Base-by-base conservation (phyloP, 2,797 vertebrate genomes). In the Gila robusta region DNA sequence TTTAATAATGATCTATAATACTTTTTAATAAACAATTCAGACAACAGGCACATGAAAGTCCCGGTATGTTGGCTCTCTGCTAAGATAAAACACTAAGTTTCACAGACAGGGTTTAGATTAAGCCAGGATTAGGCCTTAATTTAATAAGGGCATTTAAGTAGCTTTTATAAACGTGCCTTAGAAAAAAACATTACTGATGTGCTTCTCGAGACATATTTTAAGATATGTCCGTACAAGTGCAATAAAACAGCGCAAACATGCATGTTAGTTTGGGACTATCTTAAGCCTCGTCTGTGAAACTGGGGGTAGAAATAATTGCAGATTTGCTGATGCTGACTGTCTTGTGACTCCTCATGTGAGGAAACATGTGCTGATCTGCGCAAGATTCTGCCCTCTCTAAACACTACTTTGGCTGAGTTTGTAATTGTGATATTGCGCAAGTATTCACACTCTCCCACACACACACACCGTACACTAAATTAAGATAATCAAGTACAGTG, bases 261-360 rank as follows among this genome's bases (percentile, higher is more conserved):
- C 47, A 17, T 17, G 47, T 49, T 47, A 0, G 47, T 49, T 49
- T 17, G 16, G 47, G 47, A 49, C 5, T 49, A 49, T 4, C 14
- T 49, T 16, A 49, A 49, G 44, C 44, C 11, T 4, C 1, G 44
- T 47, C 11, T 49, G 47, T 49, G 14, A 49, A 49, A 49, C 14
- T 54, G 52, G 52, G 5, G 6, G 17, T 11, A 2, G 2, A 6
- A 5, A 39, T 47, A 44, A 8, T 4, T 0, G 5, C 81, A 82
- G 32, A 28, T 74, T 74, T 74, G 72, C 32, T 16, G 35, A 54
- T 76, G 11, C 2, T 26, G n/a, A 78, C 70, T 66, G 87, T 83
- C 90, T 85, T 82, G 86, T 89, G 89, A 90, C 64, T 69, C 66
- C 35, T 79, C 66, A 44, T 84, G 49, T 78, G 47, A 79, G 73